Evolutionary conservation across 2,113 vertebrate species (phyloP).

Genomic region (Rhipidura dahli): DNA sequence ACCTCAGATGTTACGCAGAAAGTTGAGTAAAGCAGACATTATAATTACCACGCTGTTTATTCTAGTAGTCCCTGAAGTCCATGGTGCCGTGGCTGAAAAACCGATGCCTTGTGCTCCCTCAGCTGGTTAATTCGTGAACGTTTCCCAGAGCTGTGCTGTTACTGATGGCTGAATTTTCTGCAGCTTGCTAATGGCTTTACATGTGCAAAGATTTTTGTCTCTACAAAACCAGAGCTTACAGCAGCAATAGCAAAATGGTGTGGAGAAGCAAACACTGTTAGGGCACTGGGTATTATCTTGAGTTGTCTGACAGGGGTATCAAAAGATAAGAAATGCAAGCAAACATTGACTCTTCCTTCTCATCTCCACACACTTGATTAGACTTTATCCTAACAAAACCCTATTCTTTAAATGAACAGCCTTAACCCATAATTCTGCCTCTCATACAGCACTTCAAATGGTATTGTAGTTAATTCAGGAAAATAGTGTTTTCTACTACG

Average conservation of each 20-base stretch:
- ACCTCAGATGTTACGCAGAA: background rate
- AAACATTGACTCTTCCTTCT: background rate
- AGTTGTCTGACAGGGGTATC: background rate
- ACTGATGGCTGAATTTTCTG: background rate
- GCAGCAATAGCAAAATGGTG: fast-evolving
- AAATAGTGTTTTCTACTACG: background rate
- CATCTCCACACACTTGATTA: background rate
- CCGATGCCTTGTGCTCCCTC: background rate
- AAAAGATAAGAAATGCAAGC: background rate
- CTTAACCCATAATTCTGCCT: background rate
- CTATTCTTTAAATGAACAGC: background rate
- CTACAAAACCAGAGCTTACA: background rate
- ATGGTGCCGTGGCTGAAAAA: background rate
- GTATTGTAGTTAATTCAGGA: background rate
- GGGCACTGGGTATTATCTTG: background rate
- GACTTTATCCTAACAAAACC: background rate
- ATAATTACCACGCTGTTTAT: background rate
- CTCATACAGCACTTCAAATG: background rate
- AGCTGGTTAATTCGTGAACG: constrained; percentile 6
- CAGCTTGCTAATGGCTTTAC: background rate
- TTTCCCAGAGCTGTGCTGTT: background rate
- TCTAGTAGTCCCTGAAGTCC: background rate
- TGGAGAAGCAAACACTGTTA: background rate
- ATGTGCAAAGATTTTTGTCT: background rate
- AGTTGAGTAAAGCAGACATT: background rate